Evolutionary conservation across 2,888 invertebrate species (phyloP), one percentile per base, ranked within the genome.

Genomic region (Masnerella sp.): DNA sequence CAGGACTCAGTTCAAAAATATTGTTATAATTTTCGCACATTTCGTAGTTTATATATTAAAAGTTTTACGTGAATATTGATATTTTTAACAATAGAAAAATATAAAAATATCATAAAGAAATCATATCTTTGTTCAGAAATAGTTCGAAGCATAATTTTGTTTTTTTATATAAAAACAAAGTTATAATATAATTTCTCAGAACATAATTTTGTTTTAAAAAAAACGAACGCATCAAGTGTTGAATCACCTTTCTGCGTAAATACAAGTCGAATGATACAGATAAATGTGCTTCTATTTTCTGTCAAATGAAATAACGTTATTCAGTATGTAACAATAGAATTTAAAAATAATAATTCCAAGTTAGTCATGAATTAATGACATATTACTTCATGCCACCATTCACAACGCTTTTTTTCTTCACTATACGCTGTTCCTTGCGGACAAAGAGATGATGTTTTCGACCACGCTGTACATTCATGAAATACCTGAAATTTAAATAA

Each of bases 361-460:
- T n/a, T 52, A 25, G 18, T 43, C 14, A 32, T 61, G 4, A 62
- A 59, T 72, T 36, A 65, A 40, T 72, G 65, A 30, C 95, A 95
- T 83, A 93, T 91, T 0, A 95, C 95, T 83, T 94, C 95, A 89
- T 95, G 94, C 95, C 95, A 95, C 95, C 95, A 95, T 85, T 95
- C 95, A 81, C 95, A 95, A 2, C 94, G 91, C 81, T 95, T 95
- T 84, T 94, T 93, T 72, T 90, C 90, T 82, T 95, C 94, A 88
- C 94, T 94, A 88, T 95, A 95, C 47, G 95, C 89, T 0, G 95
- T 95, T 1, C 95, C 95, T 80, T 94, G 93, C 34, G 94, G 93
- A 87, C 95, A 95, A 8, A 95, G 90, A 86, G 95, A 95, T 0
- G 93, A 91, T 0, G 94, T 93, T 0, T 94, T 94, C 7, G 94